Percentiles rank a stretch among this genome's conserved stretches.
phyloP scores from a whole-genome alignment of 1,140 invertebrate genomes.

The Antheraea mylitta region DNA sequence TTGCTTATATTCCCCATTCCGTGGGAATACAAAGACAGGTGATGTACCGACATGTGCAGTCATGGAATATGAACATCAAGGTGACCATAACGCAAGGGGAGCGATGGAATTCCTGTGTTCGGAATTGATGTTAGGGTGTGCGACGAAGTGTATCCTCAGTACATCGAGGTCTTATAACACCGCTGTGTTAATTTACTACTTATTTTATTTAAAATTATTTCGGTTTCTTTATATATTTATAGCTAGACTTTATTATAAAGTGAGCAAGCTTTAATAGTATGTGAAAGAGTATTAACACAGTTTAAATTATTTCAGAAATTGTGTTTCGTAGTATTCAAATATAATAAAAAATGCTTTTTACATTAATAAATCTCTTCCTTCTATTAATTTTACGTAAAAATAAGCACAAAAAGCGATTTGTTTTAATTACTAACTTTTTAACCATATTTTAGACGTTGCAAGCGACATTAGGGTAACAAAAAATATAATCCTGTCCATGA shows the following conservation, averaged over 20 bases:
- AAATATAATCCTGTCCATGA: slow-evolving; percentile 29
- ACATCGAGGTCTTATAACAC: neutral
- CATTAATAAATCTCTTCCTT: too few species aligned
- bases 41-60: slow-evolving; percentile 61
- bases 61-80: slow-evolving; percentile 49
- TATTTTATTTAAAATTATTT: neutral
- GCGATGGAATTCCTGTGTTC: slow-evolving; percentile 11
- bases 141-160: slow-evolving; percentile 54
- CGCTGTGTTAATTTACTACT: neutral
- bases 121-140: slow-evolving; percentile 41
- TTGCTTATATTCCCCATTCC: slow-evolving; percentile 22
- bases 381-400: too few species aligned
- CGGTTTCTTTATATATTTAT: neutral
- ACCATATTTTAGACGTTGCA: neutral
- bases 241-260: too few species aligned
- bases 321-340: too few species aligned
- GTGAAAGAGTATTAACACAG: too few species aligned
- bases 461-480: slow-evolving; percentile 9
- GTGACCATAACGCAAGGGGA: slow-evolving; percentile 14
- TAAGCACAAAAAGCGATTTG: too few species aligned
- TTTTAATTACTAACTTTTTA: neutral
- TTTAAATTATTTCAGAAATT: too few species aligned
- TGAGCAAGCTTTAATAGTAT: too few species aligned
- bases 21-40: slow-evolving; percentile 68
- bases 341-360: too few species aligned